phyloP scores from a whole-genome alignment of 2,797 vertebrate genomes.

The Schizopygopsis pylzovi region DNA sequence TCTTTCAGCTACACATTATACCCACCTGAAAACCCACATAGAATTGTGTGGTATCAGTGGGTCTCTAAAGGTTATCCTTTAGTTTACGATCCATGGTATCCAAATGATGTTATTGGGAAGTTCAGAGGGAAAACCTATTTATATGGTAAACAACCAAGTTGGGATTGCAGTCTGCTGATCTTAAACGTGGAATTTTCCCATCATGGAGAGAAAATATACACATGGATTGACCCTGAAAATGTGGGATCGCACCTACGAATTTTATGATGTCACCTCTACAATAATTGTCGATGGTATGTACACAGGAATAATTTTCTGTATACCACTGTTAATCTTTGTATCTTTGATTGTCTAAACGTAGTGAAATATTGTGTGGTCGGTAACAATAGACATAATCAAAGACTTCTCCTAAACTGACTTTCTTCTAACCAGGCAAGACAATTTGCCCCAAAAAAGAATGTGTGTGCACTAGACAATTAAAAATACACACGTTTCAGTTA shows the following conservation, averaged over 20 bases:
- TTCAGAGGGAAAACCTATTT: rapidly evolving
- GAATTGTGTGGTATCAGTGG: conserved; percentile 69
- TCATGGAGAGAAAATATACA: conserved; percentile 63
- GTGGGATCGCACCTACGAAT: conserved; percentile 49
- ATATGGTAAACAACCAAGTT: background rate
- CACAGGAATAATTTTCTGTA: background rate
- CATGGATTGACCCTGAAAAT: conserved; percentile 68
- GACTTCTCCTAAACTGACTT: too few relatives aligned
- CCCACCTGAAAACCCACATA: conserved; percentile 38
- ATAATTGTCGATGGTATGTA: conserved; percentile 62
- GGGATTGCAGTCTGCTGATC: conserved; percentile 70
- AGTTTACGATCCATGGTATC: conserved; percentile 52
- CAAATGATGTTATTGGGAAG: too few relatives aligned
- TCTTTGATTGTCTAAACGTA: background rate
- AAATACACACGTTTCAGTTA: too few relatives aligned
- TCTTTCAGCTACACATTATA: conserved; percentile 61
- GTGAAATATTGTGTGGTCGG: background rate
- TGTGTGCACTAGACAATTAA: too few relatives aligned
- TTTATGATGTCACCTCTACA: conserved; percentile 65
- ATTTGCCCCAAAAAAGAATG: too few relatives aligned
- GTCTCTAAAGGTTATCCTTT: conserved; percentile 32
- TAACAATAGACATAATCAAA: background rate
- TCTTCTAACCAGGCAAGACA: background rate
- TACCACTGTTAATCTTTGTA: too few relatives aligned
- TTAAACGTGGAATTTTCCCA: conserved; percentile 53